These are phyloP conservation scores for Colaptes auratus DNA, from an alignment of 2,113 vertebrate species.

Conservation along the genomic window DNA sequence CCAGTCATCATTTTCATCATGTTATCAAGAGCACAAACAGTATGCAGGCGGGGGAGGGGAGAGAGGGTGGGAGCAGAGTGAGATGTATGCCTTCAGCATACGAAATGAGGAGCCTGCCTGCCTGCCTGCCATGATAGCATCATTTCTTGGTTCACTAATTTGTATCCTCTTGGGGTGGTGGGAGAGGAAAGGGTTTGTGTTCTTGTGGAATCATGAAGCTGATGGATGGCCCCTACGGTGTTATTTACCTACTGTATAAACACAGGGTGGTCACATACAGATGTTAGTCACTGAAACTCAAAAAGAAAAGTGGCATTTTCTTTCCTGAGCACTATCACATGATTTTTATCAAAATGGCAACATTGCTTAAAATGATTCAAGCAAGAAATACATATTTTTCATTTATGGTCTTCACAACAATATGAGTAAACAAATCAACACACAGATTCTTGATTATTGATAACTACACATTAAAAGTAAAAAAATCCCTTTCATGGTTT, in stretches of 20 bases:
- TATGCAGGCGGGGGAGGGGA: conserved; percentile 38
- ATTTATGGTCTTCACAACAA: background rate
- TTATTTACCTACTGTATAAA: conserved; percentile 18
- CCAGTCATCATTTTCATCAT: conserved; percentile 42
- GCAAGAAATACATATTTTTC: background rate
- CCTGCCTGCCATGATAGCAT: conserved; percentile 45
- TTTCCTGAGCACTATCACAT: background rate
- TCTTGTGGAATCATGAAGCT: conserved; percentile 32
- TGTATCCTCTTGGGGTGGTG: conserved; percentile 37
- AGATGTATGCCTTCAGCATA: conserved; percentile 69
- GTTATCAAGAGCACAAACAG: conserved; percentile 66
- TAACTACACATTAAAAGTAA: background rate
- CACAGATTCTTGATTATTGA: background rate
- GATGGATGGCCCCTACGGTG: background rate
- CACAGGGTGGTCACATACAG: conserved; percentile 35
- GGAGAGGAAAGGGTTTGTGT: conserved; percentile 42
- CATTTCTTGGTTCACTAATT: conserved; percentile 63
- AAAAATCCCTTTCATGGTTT: background rate
- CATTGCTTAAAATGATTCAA: background rate
- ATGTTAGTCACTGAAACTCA: background rate
- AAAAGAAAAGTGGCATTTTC: background rate
- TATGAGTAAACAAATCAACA: conserved; percentile 7
- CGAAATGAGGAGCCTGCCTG: conserved; percentile 57
- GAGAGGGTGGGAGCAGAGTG: conserved; percentile 33
- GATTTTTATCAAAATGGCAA: conserved; percentile 36